Conservation (phyloP, 1,140 invertebrate genomes). For the Bradysia coprophila region DNA sequence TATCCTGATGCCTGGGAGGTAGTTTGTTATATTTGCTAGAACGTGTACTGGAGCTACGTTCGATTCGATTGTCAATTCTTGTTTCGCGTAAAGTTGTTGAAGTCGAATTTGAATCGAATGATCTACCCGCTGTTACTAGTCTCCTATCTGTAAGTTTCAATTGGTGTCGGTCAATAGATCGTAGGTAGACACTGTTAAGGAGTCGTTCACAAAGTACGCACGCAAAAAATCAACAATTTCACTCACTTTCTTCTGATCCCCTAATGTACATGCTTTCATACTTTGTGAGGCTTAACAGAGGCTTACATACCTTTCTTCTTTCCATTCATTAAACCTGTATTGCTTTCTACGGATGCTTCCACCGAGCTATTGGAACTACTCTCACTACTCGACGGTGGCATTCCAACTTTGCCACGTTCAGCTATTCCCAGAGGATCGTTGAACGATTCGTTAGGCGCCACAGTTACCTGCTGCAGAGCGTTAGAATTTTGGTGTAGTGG, state of each 20-base stretch:
- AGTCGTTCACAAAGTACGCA: too few species aligned
- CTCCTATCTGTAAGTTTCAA: constrained; percentile 1
- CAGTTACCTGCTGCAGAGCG: constrained; percentile 17
- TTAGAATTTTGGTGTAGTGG: constrained; percentile 7
- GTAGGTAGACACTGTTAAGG: constrained; percentile 11
- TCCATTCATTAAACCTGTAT: constrained; percentile 19
- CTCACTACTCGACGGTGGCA: constrained; percentile 22
- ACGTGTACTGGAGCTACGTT: constrained; percentile 6
- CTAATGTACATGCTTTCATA: too few species aligned
- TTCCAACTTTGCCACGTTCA: constrained; percentile 22
- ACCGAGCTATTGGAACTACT: constrained; percentile 24
- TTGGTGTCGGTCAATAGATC: constrained; percentile 10
- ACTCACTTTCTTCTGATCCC: too few species aligned
- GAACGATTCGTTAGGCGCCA: constrained; percentile 8
- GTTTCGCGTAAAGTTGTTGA: constrained; percentile 15
- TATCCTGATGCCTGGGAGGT: constrained; percentile 8
- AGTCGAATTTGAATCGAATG: constrained; percentile 9
- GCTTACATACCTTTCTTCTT: constrained; percentile 20
- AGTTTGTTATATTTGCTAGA: constrained; percentile 11
- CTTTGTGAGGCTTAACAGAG: too few species aligned
- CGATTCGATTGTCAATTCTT: constrained; percentile 19
- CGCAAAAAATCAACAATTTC: too few species aligned
- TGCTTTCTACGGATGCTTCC: constrained; percentile 21
- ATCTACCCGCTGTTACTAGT: constrained; percentile 1
- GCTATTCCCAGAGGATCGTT: constrained; percentile 21